Evolutionary conservation across 35 echinoderm and acorn worm species (phyloP), one percentile per base, ranked within the genome.

Genomic region (Nesometra sesokonis): DNA sequence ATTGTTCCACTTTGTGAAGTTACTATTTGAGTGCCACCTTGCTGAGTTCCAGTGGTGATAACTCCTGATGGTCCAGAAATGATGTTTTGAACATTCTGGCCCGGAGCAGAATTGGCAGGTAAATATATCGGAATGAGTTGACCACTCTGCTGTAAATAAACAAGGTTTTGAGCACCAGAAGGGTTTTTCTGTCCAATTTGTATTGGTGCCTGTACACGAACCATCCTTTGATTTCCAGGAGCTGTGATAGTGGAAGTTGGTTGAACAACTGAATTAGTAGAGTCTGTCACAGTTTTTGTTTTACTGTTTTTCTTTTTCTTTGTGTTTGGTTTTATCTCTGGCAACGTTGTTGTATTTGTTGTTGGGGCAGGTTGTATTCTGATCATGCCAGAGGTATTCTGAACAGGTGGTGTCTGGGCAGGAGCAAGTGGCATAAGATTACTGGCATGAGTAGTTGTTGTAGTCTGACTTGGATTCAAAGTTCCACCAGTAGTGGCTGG

Each of bases 141-240:
- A 19, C 94, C 94, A 89, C 93, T 97, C 78, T 97, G 94, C 38
- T 97, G 94, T 8, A 97, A 88, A 86, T 97, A 97, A n/a, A 97
- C 89, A 34, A 97, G 32, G 15, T 92, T 90, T 81, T 93, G 94
- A 13, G 92, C 83, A 30, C 88, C 90, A 1, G 78, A 46, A 79
- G 91, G 94, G 82, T 30, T 89, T 82, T 76, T 86, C 36, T 80
- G 86, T 30, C 79, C 81, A 19, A 93, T 37, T 84, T 97, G 94
- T 11, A 97, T 78, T 0, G 94, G 91, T 34, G 91, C 77, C 35
- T 93, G 92, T 82, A 93, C 47, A 0, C 88, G 79, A 88, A 93
- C 86, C 8, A 85, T 85, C 37, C 84, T 82, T 78, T 84, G 88
- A 34, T 80, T 76, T 79, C 88, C 88, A 77, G 67, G 37, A 2